These are phyloP conservation scores for Intellagama lesueurii DNA, from an alignment of 2,797 vertebrate species.

Conservation along the genomic window DNA sequence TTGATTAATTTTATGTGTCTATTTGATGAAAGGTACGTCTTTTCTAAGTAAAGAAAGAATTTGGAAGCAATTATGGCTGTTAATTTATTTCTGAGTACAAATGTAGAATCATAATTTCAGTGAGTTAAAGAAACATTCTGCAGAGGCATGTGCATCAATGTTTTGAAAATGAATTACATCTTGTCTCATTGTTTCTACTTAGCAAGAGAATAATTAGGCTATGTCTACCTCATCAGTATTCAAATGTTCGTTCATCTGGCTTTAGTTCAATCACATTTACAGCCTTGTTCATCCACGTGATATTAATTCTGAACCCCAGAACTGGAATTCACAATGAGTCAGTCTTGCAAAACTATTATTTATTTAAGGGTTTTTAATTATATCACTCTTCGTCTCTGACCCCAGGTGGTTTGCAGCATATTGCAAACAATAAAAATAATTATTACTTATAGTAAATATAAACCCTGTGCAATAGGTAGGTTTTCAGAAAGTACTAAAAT, in stretches of 20 bases:
- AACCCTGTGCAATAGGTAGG: background rate
- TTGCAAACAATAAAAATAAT: background rate
- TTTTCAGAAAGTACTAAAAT: background rate
- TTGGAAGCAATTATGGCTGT: background rate
- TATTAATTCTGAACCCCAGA: slow-evolving; percentile 17
- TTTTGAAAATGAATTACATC: slow-evolving; percentile 36
- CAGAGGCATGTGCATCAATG: background rate
- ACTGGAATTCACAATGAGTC: slow-evolving; percentile 11
- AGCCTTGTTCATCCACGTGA: slow-evolving; percentile 7
- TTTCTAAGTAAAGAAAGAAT: background rate
- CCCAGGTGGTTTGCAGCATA: background rate
- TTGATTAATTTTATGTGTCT: background rate
- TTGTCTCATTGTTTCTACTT: slow-evolving; percentile 20
- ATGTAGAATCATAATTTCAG: background rate
- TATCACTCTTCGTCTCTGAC: background rate
- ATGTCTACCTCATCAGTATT: background rate
- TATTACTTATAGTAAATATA: background rate
- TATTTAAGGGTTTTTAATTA: slow-evolving; percentile 29
- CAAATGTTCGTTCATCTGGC: slow-evolving; percentile 15
- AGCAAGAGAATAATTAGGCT: slow-evolving; percentile 31
- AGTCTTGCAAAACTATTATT: slow-evolving; percentile 9
- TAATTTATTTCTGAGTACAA: slow-evolving; percentile 21
- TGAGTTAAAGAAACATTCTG: background rate
- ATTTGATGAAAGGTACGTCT: background rate
- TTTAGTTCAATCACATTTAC: slow-evolving; percentile 25